Evolutionary conservation across 2,797 vertebrate genomes (phyloP), one percentile per base, ranked within the genome.

Genomic region (Sebastes jordani): DNA sequence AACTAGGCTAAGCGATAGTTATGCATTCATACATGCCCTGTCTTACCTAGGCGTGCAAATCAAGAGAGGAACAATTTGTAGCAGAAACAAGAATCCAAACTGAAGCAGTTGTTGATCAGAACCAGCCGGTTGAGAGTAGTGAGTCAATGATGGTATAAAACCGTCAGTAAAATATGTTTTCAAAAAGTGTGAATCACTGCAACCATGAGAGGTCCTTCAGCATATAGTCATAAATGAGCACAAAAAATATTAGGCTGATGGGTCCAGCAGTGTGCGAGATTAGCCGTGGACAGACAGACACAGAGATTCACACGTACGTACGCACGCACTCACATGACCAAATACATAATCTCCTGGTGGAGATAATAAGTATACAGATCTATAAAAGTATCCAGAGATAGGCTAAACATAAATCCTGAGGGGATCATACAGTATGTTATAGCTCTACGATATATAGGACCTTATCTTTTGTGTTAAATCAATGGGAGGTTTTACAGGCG

Each of bases 401-500:
- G 46, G 30, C 54, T 55, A 55, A 20, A 76, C 36, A 65, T 58
- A 68, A 30, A 76, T 38, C 61, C 49, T 27, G 8, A 73, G 46
- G 52, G 49, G 60, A 78, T 59, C 25, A 3, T 34, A 42, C 6
- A 42, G 14, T 42, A 66, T 58, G 65, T 72, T 83, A 71, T 46
- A 74, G 76, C 49, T 86, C 18, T 18, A 11, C 14, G 23, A 13
- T 72, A 59, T 78, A 67, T 27, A 74, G 58, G 72, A 85, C 72
- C 63, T 61, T 55, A 66, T 86, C 78, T 83, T 80, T 54, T 74
- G 82, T 80, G 62, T 76, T 69, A 76, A 76, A 84, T 85, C 79
- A 81, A 68, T 85, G 78, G 90, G 88, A 88, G 90, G 87, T 64
- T 89, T 85, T 78, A 76, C 67, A 78, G 83, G 78, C 81, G 78